Conservation (phyloP, 2,797 vertebrate species). For the Ficedula albicollis region DNA sequence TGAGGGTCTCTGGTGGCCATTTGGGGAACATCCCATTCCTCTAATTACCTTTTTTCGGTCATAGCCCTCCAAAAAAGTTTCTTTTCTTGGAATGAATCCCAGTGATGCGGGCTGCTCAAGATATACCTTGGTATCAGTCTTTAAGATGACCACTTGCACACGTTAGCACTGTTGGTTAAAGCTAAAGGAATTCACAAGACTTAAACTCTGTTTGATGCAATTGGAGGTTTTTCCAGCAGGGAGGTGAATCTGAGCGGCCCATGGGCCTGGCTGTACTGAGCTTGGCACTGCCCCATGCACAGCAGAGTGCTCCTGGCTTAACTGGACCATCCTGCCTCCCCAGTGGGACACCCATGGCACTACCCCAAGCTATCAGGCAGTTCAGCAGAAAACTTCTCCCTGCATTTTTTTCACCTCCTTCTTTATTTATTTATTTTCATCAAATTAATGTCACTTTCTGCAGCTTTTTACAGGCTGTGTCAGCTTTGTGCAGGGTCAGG, state of each 20-base stretch:
- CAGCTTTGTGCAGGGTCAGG: not conserved
- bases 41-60: not conserved
- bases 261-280: fast-evolving
- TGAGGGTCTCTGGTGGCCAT: not conserved
- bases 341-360: not conserved
- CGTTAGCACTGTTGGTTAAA: fast-evolving
- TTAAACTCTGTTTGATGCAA: fast-evolving
- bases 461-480: not conserved
- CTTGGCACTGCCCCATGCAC: fast-evolving
- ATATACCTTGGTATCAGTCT: fast-evolving
- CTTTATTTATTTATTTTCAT: fast-evolving
- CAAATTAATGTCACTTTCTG: not conserved
- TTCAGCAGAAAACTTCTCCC: not conserved
- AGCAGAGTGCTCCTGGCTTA: not conserved
- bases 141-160: not conserved
- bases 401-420: fast-evolving
- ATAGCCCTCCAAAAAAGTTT: not conserved
- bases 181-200: not conserved
- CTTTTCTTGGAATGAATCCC: not conserved
- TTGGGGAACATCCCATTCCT: not conserved
- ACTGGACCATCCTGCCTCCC: not conserved
- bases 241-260: not conserved
- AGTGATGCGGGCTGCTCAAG: not conserved
- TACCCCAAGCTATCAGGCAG: not conserved
- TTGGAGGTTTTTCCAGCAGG: not conserved